Evolutionary conservation across 2,113 vertebrate genomes (phyloP).

Genomic region (Holacanthus passer): DNA sequence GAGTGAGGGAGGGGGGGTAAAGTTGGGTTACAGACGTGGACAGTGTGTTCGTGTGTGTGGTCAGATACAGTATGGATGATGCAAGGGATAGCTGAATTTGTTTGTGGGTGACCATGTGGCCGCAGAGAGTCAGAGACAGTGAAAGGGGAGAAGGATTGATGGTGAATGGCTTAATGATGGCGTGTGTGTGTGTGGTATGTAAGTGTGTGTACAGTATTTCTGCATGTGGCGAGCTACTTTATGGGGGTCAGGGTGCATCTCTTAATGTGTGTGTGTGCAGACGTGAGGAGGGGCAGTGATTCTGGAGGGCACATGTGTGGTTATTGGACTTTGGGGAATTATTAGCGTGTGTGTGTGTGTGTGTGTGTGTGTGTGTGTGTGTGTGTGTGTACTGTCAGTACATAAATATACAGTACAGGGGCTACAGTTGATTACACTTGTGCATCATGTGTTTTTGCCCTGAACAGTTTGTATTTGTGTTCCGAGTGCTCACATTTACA

Average conservation of each 20-base stretch:
- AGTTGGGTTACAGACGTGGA: conserved; percentile 44
- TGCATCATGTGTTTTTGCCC: conserved; percentile 23
- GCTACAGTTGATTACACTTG: conserved; percentile 24
- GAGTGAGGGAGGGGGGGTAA: neutral
- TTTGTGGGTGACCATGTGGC: conserved; percentile 26
- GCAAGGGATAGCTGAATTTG: conserved; percentile 17
- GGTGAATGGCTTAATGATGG: too few species aligned
- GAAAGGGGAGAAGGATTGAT: conserved; percentile 48
- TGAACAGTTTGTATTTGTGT: conserved; percentile 40
- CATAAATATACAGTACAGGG: conserved; percentile 42
- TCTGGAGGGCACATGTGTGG: conserved; percentile 28
- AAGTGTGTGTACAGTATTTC: conserved; percentile 30
- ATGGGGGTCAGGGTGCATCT: conserved; percentile 42
- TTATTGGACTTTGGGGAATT: conserved; percentile 31
- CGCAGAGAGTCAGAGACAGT: conserved; percentile 27
- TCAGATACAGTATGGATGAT: conserved; percentile 9
- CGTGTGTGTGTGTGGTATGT: neutral
- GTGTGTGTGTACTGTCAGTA: conserved; percentile 5
- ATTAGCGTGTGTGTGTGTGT: conserved; percentile 30
- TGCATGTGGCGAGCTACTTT: conserved; percentile 35
- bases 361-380: conserved; percentile 10
- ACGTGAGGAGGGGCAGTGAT: conserved; percentile 6
- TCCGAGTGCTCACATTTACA: conserved; percentile 47
- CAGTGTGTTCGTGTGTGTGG: conserved; percentile 29
- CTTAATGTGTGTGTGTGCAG: conserved; percentile 37